Base-by-base conservation (phyloP, 1,140 invertebrate genomes). In the Pseudomyrmex flavicornis region DNA sequence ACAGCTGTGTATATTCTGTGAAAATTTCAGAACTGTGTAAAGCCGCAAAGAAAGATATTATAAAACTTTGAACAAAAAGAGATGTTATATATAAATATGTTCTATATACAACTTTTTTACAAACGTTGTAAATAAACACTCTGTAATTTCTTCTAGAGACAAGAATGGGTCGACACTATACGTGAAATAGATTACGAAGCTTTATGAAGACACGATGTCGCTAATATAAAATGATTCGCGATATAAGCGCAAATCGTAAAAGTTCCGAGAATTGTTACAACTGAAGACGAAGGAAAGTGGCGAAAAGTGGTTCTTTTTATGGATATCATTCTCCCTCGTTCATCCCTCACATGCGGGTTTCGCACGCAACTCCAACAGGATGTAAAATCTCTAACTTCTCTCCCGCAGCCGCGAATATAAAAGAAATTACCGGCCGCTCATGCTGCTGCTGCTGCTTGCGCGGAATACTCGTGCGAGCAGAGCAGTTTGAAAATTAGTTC, bases 401-500 rank as follows among this genome's bases (percentile, higher is more conserved):
- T 63, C 50, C 46, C 50, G 2, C 50, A 12, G 1, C 46, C 48
- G 52, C 44, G 58, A 48, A 58, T 69, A 75, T 69, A 72, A 88
- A 85, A 58, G 68, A 85, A 88, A 88, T 88, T 79, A 88, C 62
- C 83, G 58, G 17, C 22, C 35, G 72, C 56, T 63, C 72, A 70
- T 59, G 56, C 35, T 59, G 56, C 35, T 52, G 74, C 48, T 52
- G 66, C 20, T 22, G 20, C 17, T 70, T 62, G 44, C 63, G 26
- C 22, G 69, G 46, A 56, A 35, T 9, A 8, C 7, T 73, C 7
- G 66, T 44, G 26, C 12, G 44, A 46, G 2, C 10, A 58, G 10
- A 46, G 50, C 84, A 79, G 66, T 83, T 89, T 84, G 83, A 79
- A 85, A 88, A 88, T 85, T 74, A 88, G 87, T 83, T 85, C 86